Evolutionary conservation across 2,113 vertebrate species (phyloP).

Genomic region (Symphodus melops): DNA sequence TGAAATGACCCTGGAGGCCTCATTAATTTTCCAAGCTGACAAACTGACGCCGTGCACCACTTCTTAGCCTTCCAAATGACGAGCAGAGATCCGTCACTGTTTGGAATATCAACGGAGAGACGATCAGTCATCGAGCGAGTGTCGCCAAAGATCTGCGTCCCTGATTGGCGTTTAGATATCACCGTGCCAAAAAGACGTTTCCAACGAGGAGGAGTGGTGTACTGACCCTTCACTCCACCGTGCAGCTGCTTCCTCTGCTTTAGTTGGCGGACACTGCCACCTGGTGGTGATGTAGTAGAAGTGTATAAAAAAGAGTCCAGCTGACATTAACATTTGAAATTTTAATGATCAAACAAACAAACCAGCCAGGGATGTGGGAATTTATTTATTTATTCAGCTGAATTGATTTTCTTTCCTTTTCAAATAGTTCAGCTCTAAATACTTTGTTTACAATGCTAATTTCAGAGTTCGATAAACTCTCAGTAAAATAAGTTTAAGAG

Average conservation of each 20-base stretch:
- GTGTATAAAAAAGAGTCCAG: background rate
- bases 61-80: conserved; percentile 47
- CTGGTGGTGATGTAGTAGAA: conserved; percentile 16
- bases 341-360: too few relatives aligned
- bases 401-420: too few relatives aligned
- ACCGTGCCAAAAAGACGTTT: background rate
- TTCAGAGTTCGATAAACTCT: too few relatives aligned
- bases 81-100: background rate
- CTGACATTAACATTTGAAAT: background rate
- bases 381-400: too few relatives aligned
- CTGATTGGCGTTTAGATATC: background rate
- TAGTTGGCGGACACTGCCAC: conserved; percentile 57
- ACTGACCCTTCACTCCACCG: conserved; percentile 1
- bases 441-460: too few relatives aligned
- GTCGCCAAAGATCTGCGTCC: conserved; percentile 6
- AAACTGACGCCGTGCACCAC: conserved; percentile 49
- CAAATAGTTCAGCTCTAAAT: too few relatives aligned
- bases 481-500: too few relatives aligned
- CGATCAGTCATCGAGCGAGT: background rate
- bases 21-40: conserved; percentile 71
- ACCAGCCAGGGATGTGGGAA: too few relatives aligned
- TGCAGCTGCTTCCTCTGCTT: conserved; percentile 20
- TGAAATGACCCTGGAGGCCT: conserved; percentile 65
- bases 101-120: conserved; percentile 11
- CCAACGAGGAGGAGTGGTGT: background rate